Evolutionary conservation across 64 coral and sea anemone genomes (phyloP).

Genomic region (Dendronephthya gigantea): DNA sequence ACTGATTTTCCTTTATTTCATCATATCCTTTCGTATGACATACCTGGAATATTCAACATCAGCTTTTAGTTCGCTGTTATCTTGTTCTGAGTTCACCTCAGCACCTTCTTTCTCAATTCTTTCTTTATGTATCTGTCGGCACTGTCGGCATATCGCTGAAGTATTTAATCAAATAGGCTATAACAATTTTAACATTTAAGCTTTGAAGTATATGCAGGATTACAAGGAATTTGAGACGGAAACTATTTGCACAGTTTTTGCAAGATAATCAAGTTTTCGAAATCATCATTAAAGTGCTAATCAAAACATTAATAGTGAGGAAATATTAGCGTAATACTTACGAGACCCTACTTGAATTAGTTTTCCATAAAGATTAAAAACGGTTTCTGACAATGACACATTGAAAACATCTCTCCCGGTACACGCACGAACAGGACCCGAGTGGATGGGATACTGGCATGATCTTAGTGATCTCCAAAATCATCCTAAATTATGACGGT

Average conservation of each 20-base stretch:
- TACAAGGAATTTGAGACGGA: too few relatives aligned
- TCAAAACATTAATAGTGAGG: background rate
- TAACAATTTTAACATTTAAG: too few relatives aligned
- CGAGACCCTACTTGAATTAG: background rate
- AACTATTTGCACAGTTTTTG: too few relatives aligned
- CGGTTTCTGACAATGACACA: background rate
- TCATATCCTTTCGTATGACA: background rate
- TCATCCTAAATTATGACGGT: background rate
- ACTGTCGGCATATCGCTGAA: conserved; percentile 28
- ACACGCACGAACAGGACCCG: background rate
- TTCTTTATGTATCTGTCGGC: conserved; percentile 17
- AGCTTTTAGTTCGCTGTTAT: background rate
- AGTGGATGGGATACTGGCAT: background rate
- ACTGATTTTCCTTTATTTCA: background rate
- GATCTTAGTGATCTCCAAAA: background rate
- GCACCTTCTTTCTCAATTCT: conserved; percentile 25
- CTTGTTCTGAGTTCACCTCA: conserved; percentile 12
- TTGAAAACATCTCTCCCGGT: background rate
- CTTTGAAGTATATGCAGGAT: too few relatives aligned
- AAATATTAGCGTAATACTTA: background rate
- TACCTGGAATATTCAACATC: conserved; percentile 16
- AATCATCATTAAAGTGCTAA: background rate
- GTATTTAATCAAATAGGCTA: too few relatives aligned
- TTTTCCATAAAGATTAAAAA: background rate
- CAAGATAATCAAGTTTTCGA: too few relatives aligned